Conservation (phyloP, 2,113 vertebrate genomes). For the Pantherophis guttatus region DNA sequence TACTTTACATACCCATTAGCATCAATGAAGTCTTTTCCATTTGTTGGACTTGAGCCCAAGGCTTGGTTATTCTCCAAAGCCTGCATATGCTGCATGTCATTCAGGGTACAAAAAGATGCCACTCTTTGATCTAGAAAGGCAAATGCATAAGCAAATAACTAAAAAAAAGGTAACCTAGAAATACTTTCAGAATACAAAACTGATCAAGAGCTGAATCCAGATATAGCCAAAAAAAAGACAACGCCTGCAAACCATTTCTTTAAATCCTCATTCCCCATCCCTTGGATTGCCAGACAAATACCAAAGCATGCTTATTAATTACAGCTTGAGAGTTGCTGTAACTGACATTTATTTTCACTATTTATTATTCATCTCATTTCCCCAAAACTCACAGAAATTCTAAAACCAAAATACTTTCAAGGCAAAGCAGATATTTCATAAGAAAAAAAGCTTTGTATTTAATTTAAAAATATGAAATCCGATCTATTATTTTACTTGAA, state of each 20-base stretch:
- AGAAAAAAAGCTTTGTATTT: conserved; percentile 25
- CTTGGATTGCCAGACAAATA: conserved; percentile 56
- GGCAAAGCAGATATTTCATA: conserved; percentile 26
- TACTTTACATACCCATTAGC: conserved; percentile 69
- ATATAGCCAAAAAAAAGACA: conserved; percentile 15
- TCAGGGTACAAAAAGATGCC: conserved; percentile 91
- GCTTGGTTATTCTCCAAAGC: conserved; percentile 80
- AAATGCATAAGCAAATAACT: conserved; percentile 30
- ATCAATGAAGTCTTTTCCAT: conserved; percentile 79
- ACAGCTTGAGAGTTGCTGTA: conserved; percentile 14
- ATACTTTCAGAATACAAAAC: conserved; percentile 16
- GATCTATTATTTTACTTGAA: conserved; percentile 43
- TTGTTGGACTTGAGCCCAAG: conserved; percentile 77
- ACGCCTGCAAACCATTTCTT: conserved; percentile 37
- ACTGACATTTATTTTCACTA: conserved; percentile 31
- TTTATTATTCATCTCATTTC: conserved; percentile 30
- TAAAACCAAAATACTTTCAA: conserved; percentile 21
- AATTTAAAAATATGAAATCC: conserved; percentile 28
- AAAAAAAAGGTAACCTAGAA: conserved; percentile 11
- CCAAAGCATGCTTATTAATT: conserved; percentile 45
- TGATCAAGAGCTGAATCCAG: conserved; percentile 37
- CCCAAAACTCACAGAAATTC: conserved; percentile 48
- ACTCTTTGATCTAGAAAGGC: conserved; percentile 85
- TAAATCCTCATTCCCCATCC: conserved; percentile 32
- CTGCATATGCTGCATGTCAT: conserved; percentile 82